Evolutionary conservation across 1,140 invertebrate species (phyloP), one percentile per base, ranked within the genome.

Genomic region (Drosophila kohkoa): DNA sequence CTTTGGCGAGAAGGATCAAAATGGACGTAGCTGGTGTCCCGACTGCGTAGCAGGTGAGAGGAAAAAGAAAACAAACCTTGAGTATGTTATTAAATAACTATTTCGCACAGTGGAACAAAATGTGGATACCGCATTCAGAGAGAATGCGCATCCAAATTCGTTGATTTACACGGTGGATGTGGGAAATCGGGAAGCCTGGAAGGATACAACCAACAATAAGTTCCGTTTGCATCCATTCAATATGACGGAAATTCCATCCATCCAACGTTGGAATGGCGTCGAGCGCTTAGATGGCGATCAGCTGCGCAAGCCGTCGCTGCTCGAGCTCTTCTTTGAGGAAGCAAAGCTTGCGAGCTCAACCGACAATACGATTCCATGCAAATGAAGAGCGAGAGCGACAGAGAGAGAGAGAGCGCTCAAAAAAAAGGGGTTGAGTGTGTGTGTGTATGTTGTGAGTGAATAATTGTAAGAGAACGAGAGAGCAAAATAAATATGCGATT

Each of bases 11-110:
- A 88, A 88, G 71, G 85, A 88, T 30, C 57, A 45, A 32, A 66
- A 75, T 3, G 85, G 85, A 2, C 38, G 46, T 0, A 89, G 85
- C 46, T 88, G 85, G 85, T 88, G 85, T 25, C 66, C 81, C n/a
- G 85, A 88, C 25, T 88, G 85, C 15, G 81, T 86, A 16, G 77
- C 66, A 1, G 77, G 85, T 89, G 51, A 48, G 80, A 3, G 3
- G 25, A 41, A 8, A 41, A 11, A 11, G 0, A 2, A 41, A 41
- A 7, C 0, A 38, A 38, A 5, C 5, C 28, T 1, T 25, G 20
- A 1, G 5, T 32, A 3, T 2, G 0, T 28, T 38, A 1, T 13
- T n/a, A 4, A 10, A 30, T 13, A 6, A 1, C 52, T 16, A 3
- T 16, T 15, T 1, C 10, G 11, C 8, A 13, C 3, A 88, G 85